Percentiles rank a stretch among this genome's conserved stretches.
Conservation (phyloP, 2,113 vertebrate genomes). For the Poecile atricapillus region DNA sequence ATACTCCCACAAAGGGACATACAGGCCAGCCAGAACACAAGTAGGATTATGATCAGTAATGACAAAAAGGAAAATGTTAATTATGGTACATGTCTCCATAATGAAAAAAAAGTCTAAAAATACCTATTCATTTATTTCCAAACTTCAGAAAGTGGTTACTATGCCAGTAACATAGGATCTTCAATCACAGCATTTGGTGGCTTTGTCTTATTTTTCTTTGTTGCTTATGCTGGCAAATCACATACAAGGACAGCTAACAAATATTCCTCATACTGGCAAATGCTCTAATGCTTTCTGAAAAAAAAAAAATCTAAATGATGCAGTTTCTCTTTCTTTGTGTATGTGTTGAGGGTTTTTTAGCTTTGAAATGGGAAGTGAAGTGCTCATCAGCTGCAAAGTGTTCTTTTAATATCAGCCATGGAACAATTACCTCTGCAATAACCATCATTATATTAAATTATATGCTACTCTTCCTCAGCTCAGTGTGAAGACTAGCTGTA, state of each 20-base stretch:
- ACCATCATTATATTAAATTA: conserved; percentile 42
- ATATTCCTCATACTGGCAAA: not conserved
- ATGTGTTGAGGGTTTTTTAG: not conserved
- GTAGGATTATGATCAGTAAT: not conserved
- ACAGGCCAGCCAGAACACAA: not conserved
- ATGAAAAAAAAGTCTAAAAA: not conserved
- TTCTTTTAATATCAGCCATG: conserved; percentile 29
- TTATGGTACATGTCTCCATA: not conserved
- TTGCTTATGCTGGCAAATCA: not conserved
- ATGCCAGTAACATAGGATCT: not conserved
- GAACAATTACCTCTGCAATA: conserved; percentile 35
- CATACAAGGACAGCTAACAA: not conserved
- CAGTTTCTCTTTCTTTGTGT: not conserved
- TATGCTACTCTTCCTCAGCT: conserved; percentile 17
- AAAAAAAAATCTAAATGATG: not conserved
- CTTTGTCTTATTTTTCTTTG: not conserved
- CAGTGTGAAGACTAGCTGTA: not conserved
- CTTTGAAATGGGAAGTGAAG: conserved; percentile 18
- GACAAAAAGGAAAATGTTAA: not conserved
- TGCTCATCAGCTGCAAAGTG: conserved; percentile 25
- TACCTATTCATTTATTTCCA: not conserved
- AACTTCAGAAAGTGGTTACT: not conserved
- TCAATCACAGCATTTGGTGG: not conserved
- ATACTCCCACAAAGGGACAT: not conserved
- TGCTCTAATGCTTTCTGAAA: not conserved